Percentiles rank a stretch among this genome's conserved stretches.
These are phyloP conservation scores for Falco biarmicus DNA, from an alignment of 2,797 vertebrate species.

Conservation along the genomic window DNA sequence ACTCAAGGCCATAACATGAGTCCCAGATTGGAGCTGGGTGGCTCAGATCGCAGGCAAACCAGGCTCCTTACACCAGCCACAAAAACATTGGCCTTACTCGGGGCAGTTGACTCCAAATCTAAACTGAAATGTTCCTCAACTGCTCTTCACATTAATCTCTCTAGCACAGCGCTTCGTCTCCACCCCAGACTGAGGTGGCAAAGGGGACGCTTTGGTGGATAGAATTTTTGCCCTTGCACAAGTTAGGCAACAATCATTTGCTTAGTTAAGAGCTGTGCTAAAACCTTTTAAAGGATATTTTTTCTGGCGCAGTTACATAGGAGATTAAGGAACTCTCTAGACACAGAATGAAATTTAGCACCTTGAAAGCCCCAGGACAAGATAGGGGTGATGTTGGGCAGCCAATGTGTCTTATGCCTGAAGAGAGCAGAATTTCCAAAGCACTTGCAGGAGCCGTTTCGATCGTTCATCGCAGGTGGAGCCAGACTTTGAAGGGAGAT, in stretches of 20 bases:
- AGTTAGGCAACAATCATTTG: background rate
- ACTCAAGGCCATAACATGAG: background rate
- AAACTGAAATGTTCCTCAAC: background rate
- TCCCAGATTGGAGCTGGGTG: background rate
- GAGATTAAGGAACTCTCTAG: background rate
- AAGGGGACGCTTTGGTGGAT: background rate
- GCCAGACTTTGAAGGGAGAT: background rate
- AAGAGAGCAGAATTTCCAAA: background rate
- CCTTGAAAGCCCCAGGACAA: background rate
- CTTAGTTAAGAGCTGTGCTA: background rate
- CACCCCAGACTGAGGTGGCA: background rate
- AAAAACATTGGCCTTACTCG: background rate
- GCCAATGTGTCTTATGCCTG: accelerated
- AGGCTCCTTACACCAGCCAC: background rate
- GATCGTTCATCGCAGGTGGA: background rate
- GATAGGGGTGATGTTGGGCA: background rate
- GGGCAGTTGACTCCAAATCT: background rate
- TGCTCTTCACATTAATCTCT: background rate
- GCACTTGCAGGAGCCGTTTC: background rate
- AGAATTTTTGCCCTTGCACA: background rate
- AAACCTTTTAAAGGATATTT: background rate
- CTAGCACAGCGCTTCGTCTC: background rate
- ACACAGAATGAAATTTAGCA: background rate
- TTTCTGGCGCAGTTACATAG: background rate
- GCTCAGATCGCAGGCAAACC: background rate